Base-by-base conservation (phyloP, 2,888 invertebrate genomes). In the Scrobipalpa costella region DNA sequence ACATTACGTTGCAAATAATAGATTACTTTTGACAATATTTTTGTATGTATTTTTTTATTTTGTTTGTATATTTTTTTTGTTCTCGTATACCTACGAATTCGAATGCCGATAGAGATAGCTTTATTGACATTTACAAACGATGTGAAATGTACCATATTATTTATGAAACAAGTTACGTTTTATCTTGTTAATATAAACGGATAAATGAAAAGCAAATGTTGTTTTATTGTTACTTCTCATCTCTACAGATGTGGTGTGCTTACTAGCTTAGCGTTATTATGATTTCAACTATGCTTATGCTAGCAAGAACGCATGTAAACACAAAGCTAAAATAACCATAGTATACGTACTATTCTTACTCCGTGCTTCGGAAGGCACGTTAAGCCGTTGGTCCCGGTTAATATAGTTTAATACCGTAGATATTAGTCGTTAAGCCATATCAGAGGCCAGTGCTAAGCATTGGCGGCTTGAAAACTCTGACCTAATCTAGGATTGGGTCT, bases 171-270 rank as follows among this genome's bases (percentile, higher is more conserved):
- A 60, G 78, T 79, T 78, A 80, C 72, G 77, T 63, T 82, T 83
- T 83, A 82, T 78, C 74, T 82, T 77, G 76, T 79, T 80, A 83
- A 77, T 77, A 82, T 74, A 77, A 81, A 77, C 68, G 64, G 72
- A 78, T 77, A 75, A 33, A 75, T 76, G 69, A 69, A 69, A 70
- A 72, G 57, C 59, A 21, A 17, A 36, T 60, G 47, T 65, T 9
- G 55, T 65, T 67, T 65, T 38, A 62, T 55, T 55, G 15, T 13
- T 2, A 2, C 21, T 2, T 49, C 47, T 2, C 13, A 11, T 47
- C 6, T 5, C 21, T 21, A 50, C 21, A n/a, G 6, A 40, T 40
- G 11, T 13, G n/a, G 2, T 40, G 13, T 40, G n/a, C n/a, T n/a
- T n/a, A n/a, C n/a, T n/a, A n/a, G n/a, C n/a, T n/a, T n/a, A n/a